Conservation (phyloP, 2,797 vertebrate species). For the Pelobates cultripes region DNA sequence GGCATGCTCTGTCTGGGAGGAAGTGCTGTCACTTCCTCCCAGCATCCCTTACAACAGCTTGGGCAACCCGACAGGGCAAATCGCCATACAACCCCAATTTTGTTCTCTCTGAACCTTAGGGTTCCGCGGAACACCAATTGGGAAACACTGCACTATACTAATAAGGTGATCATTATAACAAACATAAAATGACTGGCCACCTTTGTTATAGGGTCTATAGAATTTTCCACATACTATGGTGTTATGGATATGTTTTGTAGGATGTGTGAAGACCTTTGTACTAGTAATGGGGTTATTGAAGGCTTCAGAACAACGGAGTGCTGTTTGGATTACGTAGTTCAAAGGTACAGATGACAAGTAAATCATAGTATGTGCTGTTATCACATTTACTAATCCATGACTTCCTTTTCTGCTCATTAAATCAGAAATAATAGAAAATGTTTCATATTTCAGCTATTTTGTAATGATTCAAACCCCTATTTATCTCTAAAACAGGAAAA, state of each 20-base stretch:
- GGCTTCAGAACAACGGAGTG: conserved; percentile 65
- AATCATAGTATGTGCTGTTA: conserved; percentile 73
- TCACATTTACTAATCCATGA: conserved; percentile 66
- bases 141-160: too few relatives aligned
- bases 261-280: conserved; percentile 1
- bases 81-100: too few relatives aligned
- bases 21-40: too few relatives aligned
- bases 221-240: too few relatives aligned
- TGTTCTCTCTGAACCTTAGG: too few relatives aligned
- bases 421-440: conserved; percentile 71
- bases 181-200: too few relatives aligned
- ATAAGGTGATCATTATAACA: too few relatives aligned
- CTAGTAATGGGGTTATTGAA: conserved; percentile 66
- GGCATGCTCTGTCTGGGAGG: too few relatives aligned
- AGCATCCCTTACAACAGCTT: too few relatives aligned
- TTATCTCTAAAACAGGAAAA: conserved; percentile 80
- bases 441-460: conserved; percentile 38
- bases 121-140: too few relatives aligned
- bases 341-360: conserved; percentile 76
- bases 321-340: conserved; percentile 81
- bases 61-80: too few relatives aligned
- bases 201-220: too few relatives aligned
- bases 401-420: conserved; percentile 83
- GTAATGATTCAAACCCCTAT: conserved; percentile 34
- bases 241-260: not conserved